A percentile compares a stretch with the other conserved stretches of the same genome.
Conservation (phyloP, 2,888 invertebrate genomes). For the Hyposoter didymator region DNA sequence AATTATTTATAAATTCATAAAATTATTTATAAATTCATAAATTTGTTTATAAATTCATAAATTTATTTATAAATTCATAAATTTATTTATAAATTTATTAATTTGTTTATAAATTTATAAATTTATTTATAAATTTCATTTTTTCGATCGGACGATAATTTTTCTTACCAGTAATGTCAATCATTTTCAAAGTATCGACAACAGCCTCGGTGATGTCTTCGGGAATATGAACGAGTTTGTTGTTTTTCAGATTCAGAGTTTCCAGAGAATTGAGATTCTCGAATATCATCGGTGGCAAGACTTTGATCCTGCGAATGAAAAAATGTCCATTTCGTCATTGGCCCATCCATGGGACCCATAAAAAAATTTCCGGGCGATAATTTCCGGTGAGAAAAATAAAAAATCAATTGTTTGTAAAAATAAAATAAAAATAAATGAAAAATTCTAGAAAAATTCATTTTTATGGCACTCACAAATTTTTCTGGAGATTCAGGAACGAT, state of each 20-base stretch:
- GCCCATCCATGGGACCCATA: background rate
- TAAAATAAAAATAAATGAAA: background rate
- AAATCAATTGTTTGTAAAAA: conserved; percentile 9
- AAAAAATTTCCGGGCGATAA: too few relatives aligned
- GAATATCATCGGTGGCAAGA: conserved; percentile 92
- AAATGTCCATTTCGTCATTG: background rate
- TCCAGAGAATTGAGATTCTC: conserved; percentile 96
- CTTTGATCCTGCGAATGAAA: conserved; percentile 89
- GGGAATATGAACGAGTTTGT: conserved; percentile 92
- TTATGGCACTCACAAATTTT: conserved; percentile 91
- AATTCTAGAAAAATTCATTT: background rate
- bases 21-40: background rate
- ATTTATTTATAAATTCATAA: background rate
- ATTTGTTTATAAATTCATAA: background rate
- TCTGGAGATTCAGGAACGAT: conserved; percentile 96
- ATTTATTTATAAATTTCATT: background rate
- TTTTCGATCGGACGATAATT: background rate
- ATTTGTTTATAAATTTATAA: background rate
- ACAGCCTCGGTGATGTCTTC: conserved; percentile 96
- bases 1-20: background rate
- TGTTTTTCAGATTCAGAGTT: conserved; percentile 94
- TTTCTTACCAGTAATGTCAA: conserved; percentile 93
- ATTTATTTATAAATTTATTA: background rate
- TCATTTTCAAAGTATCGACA: conserved; percentile 93
- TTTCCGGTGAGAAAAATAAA: background rate